A percentile compares a stretch with the other conserved stretches of the same genome.
Conservation (phyloP, 2,888 invertebrate species). For the Pogonocherus hispidulus region DNA sequence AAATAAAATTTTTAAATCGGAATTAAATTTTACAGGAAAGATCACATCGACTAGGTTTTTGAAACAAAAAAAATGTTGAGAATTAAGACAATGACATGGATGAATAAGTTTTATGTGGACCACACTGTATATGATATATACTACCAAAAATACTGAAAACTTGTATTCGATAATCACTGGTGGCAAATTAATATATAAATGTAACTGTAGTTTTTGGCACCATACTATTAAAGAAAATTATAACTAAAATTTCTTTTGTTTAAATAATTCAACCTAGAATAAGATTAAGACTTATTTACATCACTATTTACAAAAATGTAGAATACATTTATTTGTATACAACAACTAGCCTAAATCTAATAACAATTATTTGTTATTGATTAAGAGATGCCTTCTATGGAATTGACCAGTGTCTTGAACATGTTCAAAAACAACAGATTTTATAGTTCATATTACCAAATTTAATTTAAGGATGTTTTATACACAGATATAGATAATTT, state of each 20-base stretch:
- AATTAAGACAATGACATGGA: no score
- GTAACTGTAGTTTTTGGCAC: neutral
- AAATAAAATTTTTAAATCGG: no score
- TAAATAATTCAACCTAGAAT: neutral
- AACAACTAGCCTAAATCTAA: conserved; percentile 57
- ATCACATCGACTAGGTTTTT: no score
- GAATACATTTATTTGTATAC: conserved; percentile 58
- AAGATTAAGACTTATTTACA: conserved; percentile 56
- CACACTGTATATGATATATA: neutral
- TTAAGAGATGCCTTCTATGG: conserved; percentile 48
- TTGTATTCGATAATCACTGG: neutral
- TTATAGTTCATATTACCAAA: neutral
- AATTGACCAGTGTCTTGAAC: conserved; percentile 26
- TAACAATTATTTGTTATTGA: conserved; percentile 51
- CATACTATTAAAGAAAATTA: neutral
- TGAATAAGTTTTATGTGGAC: no score
- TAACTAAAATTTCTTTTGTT: neutral
- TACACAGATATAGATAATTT: no score
- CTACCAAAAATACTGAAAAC: neutral
- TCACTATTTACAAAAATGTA: conserved; percentile 57
- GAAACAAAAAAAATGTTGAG: no score
- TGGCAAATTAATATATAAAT: neutral
- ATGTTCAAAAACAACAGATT: neutral
- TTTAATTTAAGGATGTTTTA: no score
- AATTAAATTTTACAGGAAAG: no score